These are phyloP conservation scores for Phyllotis vaccarum DNA, from an alignment of 2,797 vertebrate genomes.

Conservation along the genomic window DNA sequence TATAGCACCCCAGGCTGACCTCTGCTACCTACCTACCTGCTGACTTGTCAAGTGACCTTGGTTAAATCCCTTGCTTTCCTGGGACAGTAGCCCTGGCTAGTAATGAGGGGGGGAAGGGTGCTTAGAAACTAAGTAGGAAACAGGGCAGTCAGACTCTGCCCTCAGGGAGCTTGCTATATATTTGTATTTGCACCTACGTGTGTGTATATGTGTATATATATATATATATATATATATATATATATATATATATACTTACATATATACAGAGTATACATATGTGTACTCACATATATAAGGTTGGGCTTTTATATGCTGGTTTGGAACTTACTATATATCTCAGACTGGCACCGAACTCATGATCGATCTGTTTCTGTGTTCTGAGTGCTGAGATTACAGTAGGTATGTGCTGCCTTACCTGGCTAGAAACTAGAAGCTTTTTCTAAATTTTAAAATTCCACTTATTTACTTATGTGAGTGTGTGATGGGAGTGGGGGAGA, in stretches of 20 bases:
- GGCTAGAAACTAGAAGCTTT: background rate
- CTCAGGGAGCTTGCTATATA: background rate
- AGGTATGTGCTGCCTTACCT: background rate
- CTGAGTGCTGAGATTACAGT: background rate
- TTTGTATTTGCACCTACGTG: background rate
- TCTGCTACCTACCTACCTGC: conserved; percentile 6
- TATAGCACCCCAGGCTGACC: background rate
- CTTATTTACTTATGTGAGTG: background rate
- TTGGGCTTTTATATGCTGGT: background rate
- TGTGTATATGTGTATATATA: too few species aligned
- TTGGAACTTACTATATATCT: background rate
- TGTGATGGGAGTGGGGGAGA: too few species aligned
- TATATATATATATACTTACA: background rate
- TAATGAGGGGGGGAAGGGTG: background rate
- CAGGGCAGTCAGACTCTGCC: background rate
- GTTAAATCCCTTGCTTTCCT: background rate
- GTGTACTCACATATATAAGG: background rate
- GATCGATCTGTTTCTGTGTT: background rate
- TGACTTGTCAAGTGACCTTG: conserved; percentile 21
- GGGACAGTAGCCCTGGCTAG: background rate
- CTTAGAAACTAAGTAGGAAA: background rate
- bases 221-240: too few species aligned
- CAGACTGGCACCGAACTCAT: background rate
- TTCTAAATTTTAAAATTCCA: background rate
- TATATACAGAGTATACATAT: too few species aligned